Evolutionary conservation across 2,113 vertebrate genomes (phyloP), one percentile per base, ranked within the genome.

Genomic region (Galbula dea): DNA sequence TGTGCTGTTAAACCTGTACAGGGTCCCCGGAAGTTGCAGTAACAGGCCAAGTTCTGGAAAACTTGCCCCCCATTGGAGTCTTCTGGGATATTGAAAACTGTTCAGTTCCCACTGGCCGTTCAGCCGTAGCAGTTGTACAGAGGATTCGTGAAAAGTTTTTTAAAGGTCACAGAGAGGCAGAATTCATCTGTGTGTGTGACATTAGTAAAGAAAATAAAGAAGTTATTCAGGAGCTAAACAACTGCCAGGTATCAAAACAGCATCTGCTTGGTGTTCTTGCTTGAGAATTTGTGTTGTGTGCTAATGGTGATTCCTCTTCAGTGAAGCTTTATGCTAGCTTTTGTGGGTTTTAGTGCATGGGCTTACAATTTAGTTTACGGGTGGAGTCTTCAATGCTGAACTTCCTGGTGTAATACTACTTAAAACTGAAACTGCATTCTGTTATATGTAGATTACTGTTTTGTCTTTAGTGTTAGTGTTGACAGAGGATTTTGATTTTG

Each of bases 31-130:
- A 99, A 88, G 97, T 97, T 79, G 93, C 96, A 37, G 2, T 97
- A 69, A 23, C 97, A 2, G 97, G 97, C 84, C 98, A 98, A 37
- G 96, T 98, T 58, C 98, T 98, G 86, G 99, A 99, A 93, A 98
- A 98, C 59, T 97, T 99, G 63, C 99, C 99, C 48, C 99, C 99
- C 2, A 99, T 99, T 24, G 99, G 99, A 51, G 99, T 99, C 69
- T 99, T 99, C 94, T 99, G 99, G 99, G 99, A 99, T 95, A 99
- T 99, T 73, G 99, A 99, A 89, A 99, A 99, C 96, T 99, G 99
- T 80, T 98, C 98, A 0, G 99, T 99, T 49, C 99, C 99, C 27
- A 98, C 98, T 15, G 99, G 99, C 36, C 99, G 99, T 32, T 99
- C 99, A 7, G 99, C 99, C 12, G 96, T 98, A 27, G 98, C 98